Evolutionary conservation across 2,797 vertebrate genomes (phyloP), one percentile per base, ranked within the genome.

Genomic region (Betta splendens): DNA sequence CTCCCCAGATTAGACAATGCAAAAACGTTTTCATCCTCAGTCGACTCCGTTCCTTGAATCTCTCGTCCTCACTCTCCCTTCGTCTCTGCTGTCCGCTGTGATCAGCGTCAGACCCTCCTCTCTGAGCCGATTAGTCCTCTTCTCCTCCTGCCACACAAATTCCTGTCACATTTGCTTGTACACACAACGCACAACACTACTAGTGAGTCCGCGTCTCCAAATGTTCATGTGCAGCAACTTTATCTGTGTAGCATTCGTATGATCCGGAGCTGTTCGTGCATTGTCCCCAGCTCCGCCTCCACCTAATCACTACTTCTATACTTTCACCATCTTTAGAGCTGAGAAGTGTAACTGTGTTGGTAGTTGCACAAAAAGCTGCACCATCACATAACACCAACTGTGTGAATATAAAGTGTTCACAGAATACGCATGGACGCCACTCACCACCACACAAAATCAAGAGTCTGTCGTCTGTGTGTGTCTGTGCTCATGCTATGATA

Each of bases 81-180:
- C 55, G 35, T 79, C 68, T 65, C 49, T 54, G 67, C 67, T 69
- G 77, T 86, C 83, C 51, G 51, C 55, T 62, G 39, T 29, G 56
- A 84, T 85, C 80, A 84, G 77, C 1, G 51, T 83, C 58, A 71
- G 39, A 40, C 49, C 68, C 63, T 69, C 52, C 46, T 62, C 56
- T 64, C 63, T 75, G 75, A 82, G 77, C 72, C 25, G 56, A 80
- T 84, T 72, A 69, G 46, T 10, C 55, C 62, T 72, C 76, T 66
- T 79, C 25, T 73, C 76, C 64, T 75, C 59, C 64, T 74, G 72
- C 52, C 76, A 44, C 57, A 39, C 51, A 54, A 61, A 57, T 72
- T 67, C 31, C 42, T 33, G 11, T 65, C 72, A 79, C 68, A 72
- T 64, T 62, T 63, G 28, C 20, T 20, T 8, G 46, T 10, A 28